Conservation (phyloP, 1,140 invertebrate genomes). For the Drosophila mauritiana region DNA sequence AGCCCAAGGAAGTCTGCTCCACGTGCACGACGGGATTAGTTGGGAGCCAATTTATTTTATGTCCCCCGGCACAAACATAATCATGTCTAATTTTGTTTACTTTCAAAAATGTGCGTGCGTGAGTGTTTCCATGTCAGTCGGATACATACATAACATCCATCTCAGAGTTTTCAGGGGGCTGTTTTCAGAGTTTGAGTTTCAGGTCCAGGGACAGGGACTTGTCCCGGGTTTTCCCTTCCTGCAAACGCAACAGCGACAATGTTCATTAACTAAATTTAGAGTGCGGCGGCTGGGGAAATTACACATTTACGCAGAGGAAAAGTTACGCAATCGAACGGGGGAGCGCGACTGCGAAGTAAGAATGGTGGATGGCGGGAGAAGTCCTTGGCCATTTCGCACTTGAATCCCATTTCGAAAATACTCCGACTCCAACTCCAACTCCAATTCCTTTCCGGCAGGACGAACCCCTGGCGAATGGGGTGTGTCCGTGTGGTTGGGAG, state of each 20-base stretch:
- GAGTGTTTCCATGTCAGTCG: slow-evolving; percentile 58
- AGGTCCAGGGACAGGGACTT: slow-evolving; percentile 15
- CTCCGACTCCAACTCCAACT: neutral
- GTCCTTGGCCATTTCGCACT: slow-evolving; percentile 68
- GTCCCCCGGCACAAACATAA: slow-evolving; percentile 80
- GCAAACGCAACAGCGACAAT: slow-evolving; percentile 33
- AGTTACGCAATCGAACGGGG: slow-evolving; percentile 76
- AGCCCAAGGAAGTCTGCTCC: slow-evolving; percentile 31
- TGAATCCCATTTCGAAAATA: slow-evolving; percentile 15
- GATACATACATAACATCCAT: slow-evolving; percentile 19
- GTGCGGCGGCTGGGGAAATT: slow-evolving; percentile 77
- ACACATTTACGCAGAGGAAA: slow-evolving; percentile 65
- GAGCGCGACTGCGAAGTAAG: slow-evolving; percentile 65
- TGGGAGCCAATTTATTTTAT: slow-evolving; percentile 84
- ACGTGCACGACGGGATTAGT: slow-evolving; percentile 78
- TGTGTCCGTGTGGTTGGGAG: slow-evolving; percentile 50
- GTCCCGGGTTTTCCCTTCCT: slow-evolving; percentile 36
- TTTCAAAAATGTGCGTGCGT: slow-evolving; percentile 81
- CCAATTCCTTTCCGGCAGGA: neutral
- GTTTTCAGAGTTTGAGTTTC: slow-evolving; percentile 13
- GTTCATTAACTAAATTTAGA: slow-evolving; percentile 83
- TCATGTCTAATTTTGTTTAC: slow-evolving; percentile 84
- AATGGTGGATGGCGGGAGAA: slow-evolving; percentile 20
- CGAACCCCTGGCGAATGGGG: slow-evolving; percentile 31
- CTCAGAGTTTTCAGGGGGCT: slow-evolving; percentile 14